Evolutionary conservation across 2,888 invertebrate species (phyloP).

Genomic region (Scaptodrosophila latifasciaeformis): DNA sequence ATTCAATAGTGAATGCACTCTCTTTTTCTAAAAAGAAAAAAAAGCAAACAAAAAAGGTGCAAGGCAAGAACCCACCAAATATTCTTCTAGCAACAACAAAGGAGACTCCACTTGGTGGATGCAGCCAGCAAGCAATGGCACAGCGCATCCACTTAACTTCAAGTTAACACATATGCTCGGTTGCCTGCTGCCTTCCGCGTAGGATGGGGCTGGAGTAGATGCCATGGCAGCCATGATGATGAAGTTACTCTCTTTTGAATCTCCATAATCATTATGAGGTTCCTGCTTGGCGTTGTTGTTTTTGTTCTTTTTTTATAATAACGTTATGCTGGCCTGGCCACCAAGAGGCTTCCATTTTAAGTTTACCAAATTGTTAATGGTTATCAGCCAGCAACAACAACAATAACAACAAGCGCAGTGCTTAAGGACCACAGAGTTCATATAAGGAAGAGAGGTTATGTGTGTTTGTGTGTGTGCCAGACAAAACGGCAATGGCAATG

Average conservation of each 20-base stretch:
- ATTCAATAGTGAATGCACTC: no score
- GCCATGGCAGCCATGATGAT: constrained; percentile 19
- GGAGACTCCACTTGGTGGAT: neutral
- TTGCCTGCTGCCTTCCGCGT: constrained; percentile 30
- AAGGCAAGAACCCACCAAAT: no score
- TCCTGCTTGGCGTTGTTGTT: neutral
- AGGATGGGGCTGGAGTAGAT: neutral
- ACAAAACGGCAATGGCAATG: neutral
- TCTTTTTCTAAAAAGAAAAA: no score
- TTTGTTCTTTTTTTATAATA: neutral
- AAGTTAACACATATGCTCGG: constrained; percentile 66
- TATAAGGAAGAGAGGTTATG: no score
- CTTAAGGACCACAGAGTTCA: no score
- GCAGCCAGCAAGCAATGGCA: constrained; percentile 16
- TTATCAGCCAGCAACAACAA: constrained; percentile 33
- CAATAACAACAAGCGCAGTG: no score
- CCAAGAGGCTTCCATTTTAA: neutral
- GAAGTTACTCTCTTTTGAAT: constrained; percentile 19
- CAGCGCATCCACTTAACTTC: constrained; percentile 67
- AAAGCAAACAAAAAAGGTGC: no score
- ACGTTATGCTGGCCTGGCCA: neutral
- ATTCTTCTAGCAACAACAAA: neutral
- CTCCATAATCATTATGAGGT: neutral
- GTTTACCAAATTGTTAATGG: constrained; percentile 45
- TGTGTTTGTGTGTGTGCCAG: no score